Evolutionary conservation across 92 coral and sea anemone genomes (phyloP), one percentile per base, ranked within the genome.

Genomic region (Hydrozoanthus gracilis): DNA sequence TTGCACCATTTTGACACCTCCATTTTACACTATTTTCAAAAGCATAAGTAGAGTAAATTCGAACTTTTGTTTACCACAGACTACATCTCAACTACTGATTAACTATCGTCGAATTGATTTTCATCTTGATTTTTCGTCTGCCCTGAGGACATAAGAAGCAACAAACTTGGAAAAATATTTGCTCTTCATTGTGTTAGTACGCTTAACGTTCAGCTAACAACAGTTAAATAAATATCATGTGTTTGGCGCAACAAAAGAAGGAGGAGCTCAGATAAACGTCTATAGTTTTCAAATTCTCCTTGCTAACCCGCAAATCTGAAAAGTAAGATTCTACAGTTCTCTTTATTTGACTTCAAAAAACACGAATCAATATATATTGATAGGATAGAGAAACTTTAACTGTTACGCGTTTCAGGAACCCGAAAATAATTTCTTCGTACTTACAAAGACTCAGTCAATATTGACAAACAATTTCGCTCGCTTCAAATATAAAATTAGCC

Each of bases 1-100:
- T 94, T 92, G 89, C 91, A 80, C 95, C 90, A 93, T 73, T 92
- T 94, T 91, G 88, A 88, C 98, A 91, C 98, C 98, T 94, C 79
- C 80, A 78, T 94, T 89, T 94, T 90, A 94, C 94, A 92, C 90
- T 75, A 89, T 88, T 92, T 91, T 89, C 88, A 92, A 91, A 87
- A 66, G 82, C 90, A 91, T 78, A 94, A 91, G 98, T 91, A 87
- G 92, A 87, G 74, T 87, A 87, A 92, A 92, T 94, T 92, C 88
- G 93, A 91, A 92, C 98, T 94, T 94, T 92, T 89, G 91, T 86
- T 92, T 82, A 66, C 76, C 79, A 44, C 66, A 92, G 64, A 86
- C 76, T 45, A 17, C 20, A 69, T 69, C 86, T 79, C 88, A 55
- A 77, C 89, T 87, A 56, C 82, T 83, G 86, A 78, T 80, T 65